These are phyloP conservation scores for Drosophila malerkotliana DNA, from an alignment of 1,140 invertebrate genomes.

Conservation along the genomic window DNA sequence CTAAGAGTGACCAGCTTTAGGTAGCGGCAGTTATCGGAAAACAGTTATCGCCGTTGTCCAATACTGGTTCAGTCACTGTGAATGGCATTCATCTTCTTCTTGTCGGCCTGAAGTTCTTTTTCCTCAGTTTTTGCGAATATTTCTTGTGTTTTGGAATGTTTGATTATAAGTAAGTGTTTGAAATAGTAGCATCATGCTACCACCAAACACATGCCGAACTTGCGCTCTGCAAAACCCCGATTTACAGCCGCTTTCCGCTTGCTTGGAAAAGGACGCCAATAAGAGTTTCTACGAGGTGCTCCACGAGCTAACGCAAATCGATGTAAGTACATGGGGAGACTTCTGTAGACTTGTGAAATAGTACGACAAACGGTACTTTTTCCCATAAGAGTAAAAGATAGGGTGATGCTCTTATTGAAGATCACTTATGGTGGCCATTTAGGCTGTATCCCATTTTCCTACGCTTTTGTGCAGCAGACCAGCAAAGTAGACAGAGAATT, in stretches of 20 bases:
- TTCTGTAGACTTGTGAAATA: too few relatives aligned
- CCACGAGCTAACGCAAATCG: conserved; percentile 61
- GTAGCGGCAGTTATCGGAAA: neutral
- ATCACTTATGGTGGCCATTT: too few relatives aligned
- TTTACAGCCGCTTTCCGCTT: conserved; percentile 43
- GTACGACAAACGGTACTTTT: too few relatives aligned
- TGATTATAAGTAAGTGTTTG: neutral
- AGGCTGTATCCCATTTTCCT: too few relatives aligned
- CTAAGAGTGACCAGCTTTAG: neutral
- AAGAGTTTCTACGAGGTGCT: conserved; percentile 52
- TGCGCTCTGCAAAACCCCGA: conserved; percentile 46
- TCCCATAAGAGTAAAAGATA: too few relatives aligned
- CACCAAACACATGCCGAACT: conserved; percentile 55
- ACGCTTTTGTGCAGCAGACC: too few relatives aligned
- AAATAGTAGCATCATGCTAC: conserved; percentile 35
- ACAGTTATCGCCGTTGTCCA: neutral
- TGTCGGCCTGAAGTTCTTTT: too few relatives aligned
- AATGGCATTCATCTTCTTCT: too few relatives aligned
- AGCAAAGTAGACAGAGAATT: too few relatives aligned
- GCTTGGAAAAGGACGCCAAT: conserved; percentile 32
- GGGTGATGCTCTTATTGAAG: too few relatives aligned
- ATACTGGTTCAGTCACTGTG: neutral
- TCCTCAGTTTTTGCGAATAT: neutral
- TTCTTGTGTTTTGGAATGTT: neutral
- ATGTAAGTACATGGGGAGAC: conserved; percentile 36